These are phyloP conservation scores for Ptilodon capucinus DNA, from an alignment of 2,888 invertebrate genomes.

Conservation along the genomic window DNA sequence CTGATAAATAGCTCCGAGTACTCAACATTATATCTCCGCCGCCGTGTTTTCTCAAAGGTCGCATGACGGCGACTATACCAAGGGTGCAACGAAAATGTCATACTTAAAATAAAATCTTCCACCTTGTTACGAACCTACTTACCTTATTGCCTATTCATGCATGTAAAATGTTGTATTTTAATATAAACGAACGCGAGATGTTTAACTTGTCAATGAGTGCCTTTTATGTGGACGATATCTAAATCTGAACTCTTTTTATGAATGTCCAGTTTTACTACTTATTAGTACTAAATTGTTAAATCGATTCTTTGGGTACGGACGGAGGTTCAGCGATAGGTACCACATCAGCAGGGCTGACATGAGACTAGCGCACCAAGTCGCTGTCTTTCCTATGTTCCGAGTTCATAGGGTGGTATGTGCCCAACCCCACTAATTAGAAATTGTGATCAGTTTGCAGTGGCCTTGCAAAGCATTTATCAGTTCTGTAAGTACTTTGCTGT, in stretches of 20 bases:
- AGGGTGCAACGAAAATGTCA: neutral
- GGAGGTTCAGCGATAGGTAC: neutral
- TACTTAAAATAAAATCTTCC: neutral
- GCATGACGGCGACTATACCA: neutral
- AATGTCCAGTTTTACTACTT: slow-evolving; percentile 24
- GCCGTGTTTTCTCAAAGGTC: neutral
- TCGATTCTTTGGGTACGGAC: slow-evolving; percentile 21
- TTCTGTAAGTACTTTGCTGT: no score
- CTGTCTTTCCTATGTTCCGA: no score
- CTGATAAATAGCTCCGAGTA: no score
- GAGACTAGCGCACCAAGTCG: no score
- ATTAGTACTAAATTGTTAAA: slow-evolving; percentile 27
- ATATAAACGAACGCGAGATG: no score
- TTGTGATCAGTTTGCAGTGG: no score
- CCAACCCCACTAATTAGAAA: no score
- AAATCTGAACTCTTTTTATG: slow-evolving; percentile 28
- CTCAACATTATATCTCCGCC: neutral
- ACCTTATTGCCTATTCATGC: no score
- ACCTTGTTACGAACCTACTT: neutral
- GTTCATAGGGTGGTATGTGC: no score
- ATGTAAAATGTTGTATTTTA: no score
- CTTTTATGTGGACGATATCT: slow-evolving; percentile 46
- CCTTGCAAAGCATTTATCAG: no score
- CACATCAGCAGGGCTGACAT: no score
- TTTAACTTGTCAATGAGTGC: slow-evolving; percentile 44